A percentile compares a stretch with the other conserved stretches of the same genome.
These are phyloP conservation scores for Amyelois transitella DNA, from an alignment of 1,140 invertebrate species.

Conservation along the genomic window DNA sequence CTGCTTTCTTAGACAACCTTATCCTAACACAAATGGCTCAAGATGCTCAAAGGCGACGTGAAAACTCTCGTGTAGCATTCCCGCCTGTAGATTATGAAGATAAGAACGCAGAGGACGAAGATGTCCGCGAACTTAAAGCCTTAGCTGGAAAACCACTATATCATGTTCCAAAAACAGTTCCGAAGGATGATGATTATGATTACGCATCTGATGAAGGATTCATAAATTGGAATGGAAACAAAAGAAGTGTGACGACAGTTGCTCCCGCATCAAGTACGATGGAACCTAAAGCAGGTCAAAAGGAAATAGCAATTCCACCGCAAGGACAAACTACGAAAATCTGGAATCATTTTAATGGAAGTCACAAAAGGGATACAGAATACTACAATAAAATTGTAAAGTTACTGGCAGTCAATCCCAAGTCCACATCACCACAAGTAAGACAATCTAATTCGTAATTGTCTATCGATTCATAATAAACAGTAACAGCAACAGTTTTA, in stretches of 20 bases:
- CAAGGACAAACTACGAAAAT: constrained; percentile 65
- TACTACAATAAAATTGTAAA: constrained; percentile 68
- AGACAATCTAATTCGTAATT: constrained; percentile 15
- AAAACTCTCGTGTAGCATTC: constrained; percentile 53
- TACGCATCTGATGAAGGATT: constrained; percentile 63
- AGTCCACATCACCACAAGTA: constrained; percentile 42
- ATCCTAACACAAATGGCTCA: constrained; percentile 78
- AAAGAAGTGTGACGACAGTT: constrained; percentile 52
- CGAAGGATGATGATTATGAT: constrained; percentile 57
- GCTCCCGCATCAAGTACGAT: constrained; percentile 33
- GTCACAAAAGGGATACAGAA: constrained; percentile 46
- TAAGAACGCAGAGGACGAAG: constrained; percentile 75
- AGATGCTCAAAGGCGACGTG: constrained; percentile 68
- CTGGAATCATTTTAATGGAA: constrained; percentile 14
- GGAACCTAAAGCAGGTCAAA: constrained; percentile 67
- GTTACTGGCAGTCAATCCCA: constrained; percentile 59
- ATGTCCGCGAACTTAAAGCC: constrained; percentile 76
- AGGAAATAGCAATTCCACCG: constrained; percentile 77
- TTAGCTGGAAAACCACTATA: constrained; percentile 72
- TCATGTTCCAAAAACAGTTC: constrained; percentile 64
- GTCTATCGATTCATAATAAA: neutral
- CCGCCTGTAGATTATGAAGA: constrained; percentile 66
- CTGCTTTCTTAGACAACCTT: constrained; percentile 78
- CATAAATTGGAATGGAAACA: constrained; percentile 73
- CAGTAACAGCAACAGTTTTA: constrained; percentile 11